Base-by-base conservation (phyloP, 2,113 vertebrate species). In the Anolis sagrei region DNA sequence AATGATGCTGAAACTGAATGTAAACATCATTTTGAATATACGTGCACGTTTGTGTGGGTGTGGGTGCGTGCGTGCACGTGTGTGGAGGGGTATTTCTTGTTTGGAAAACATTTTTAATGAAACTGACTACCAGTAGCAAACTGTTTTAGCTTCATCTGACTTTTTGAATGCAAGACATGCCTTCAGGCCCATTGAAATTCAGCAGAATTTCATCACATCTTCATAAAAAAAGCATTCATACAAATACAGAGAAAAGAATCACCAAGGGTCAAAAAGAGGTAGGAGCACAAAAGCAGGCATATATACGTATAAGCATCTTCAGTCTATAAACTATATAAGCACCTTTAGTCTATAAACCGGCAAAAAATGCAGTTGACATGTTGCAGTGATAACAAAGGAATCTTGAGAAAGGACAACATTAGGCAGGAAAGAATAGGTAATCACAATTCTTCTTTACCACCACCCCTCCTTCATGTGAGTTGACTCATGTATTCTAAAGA, bases 111-210 rank as follows among this genome's bases (percentile, higher is more conserved):
- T n/a, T 54, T 23, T 36, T 68, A 36, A 73, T 8, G 78, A 69
- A 62, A 29, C 14, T 18, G 61, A n/a, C 25, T 29, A 64, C 64
- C 29, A 29, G 25, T 27, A 68, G 54, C 54, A 58, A 58, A 58
- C 54, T 18, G 13, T 18, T 64, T 58, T 44, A 36, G 61, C 44
- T 54, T 64, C 8, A 16, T 51, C 9, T 81, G 70, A 66, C 58
- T 86, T 81, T 81, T 51, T 68, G 58, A 86, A 76, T 70, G 18
- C 25, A 19, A 80, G 76, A 79, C 79, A 54, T 27, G 27, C 11
- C 32, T 19, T 2, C 25, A 64, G 44, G 23, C 72, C 49, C 29
- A 66, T 66, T 54, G 54, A 75, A 44, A 84, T 68, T 79, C 44
- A n/a, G 75, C 29, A 27, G 32, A 29, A 32, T 80, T 68, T 54